Base-by-base conservation (phyloP, 1,140 invertebrate genomes). In the Heliconius melpomene region DNA sequence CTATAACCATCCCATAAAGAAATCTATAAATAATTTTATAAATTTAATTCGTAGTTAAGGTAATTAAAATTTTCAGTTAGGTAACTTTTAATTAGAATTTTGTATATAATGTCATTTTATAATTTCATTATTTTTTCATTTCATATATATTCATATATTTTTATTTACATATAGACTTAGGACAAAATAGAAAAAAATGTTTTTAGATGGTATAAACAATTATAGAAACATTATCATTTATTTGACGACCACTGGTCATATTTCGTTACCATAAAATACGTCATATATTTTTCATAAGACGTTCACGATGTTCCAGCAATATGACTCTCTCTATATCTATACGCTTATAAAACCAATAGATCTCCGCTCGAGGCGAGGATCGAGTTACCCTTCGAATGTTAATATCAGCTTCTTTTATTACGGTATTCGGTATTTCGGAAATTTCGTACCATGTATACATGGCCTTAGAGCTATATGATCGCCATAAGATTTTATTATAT, bases 361-460 rank as follows among this genome's bases (percentile, higher is more conserved):
- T 85, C 81, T 83, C 72, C 29, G 74, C 90, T 87, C 23, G 38
- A 50, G 90, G 90, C 90, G 85, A 89, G 89, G 89, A 84, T 80
- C 74, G 80, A 50, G 71, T 76, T 85, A 84, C 82, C 82, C 80
- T 74, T 79, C 81, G 87, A 89, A 90, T 91, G 86, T 90, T 92
- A 91, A 91, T 91, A 92, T 86, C 80, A 82, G 75, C 79, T 83
- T 81, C 82, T 90, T 91, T 91, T 92, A 92, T 90, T 89, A 87
- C 87, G 75, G 60, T 66, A 66, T 66, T 66, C 50, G 70, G 76
- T 60, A 80, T 80, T 79, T 82, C 78, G 75, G 74, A 79, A 79
- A 82, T 76, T 70, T 54, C 75, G 13, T 46, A 71, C 40, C 60
- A 23, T 32, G 75, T 71, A 50, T 77, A 26, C 60, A 66, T 66